phyloP scores from a whole-genome alignment of 2,888 invertebrate species.

The Eupithecia inturbata region DNA sequence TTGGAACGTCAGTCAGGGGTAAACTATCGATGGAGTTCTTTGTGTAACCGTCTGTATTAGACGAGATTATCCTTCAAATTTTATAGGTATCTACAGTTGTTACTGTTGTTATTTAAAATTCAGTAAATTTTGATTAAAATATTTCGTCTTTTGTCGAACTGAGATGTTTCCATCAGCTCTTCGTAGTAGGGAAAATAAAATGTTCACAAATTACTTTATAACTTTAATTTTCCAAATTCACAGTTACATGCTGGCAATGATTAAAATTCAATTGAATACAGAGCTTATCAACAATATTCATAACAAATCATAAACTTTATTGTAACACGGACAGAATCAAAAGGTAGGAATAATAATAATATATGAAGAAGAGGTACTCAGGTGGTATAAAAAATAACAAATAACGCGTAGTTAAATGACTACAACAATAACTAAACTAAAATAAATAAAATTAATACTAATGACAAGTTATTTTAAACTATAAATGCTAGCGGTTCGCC shows the following conservation, averaged over 20 bases:
- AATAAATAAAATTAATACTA: slow-evolving; percentile 83
- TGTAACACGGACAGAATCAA: slow-evolving; percentile 50
- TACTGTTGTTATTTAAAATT: too few relatives aligned
- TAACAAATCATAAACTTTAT: slow-evolving; percentile 60
- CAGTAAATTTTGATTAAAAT: not conserved
- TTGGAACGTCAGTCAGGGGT: too few relatives aligned
- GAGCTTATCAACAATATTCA: slow-evolving; percentile 39
- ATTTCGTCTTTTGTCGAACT: not conserved
- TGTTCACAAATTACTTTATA: slow-evolving; percentile 46
- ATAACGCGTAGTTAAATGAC: slow-evolving; percentile 72
- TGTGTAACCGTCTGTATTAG: too few relatives aligned
- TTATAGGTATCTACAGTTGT: too few relatives aligned
- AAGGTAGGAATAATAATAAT: slow-evolving; percentile 54
- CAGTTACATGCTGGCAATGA: slow-evolving; percentile 46
- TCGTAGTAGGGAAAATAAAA: slow-evolving; percentile 45
- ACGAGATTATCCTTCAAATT: too few relatives aligned
- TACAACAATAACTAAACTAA: slow-evolving; percentile 72
- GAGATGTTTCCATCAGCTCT: not conserved
- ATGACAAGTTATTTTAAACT: slow-evolving; percentile 83
- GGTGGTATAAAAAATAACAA: slow-evolving; percentile 78
- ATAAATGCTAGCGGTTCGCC: slow-evolving; percentile 78
- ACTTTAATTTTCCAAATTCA: slow-evolving; percentile 57
- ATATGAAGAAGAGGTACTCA: slow-evolving; percentile 81
- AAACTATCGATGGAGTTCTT: too few relatives aligned
- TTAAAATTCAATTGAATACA: slow-evolving; percentile 37